Evolutionary conservation across 2,888 invertebrate genomes (phyloP).

Genomic region (Sialis lutaria): DNA sequence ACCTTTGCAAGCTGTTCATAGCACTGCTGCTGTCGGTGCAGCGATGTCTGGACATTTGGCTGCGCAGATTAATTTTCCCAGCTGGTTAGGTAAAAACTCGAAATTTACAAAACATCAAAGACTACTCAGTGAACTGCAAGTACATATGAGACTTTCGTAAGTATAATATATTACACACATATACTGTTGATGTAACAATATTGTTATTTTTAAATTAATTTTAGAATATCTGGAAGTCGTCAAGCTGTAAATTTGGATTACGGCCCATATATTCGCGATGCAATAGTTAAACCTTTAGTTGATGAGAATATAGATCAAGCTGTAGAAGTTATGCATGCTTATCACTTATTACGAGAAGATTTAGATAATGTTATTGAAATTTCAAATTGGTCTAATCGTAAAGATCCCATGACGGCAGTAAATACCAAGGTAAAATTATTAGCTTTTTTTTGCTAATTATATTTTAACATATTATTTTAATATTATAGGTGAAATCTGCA

Average conservation of each 20-base stretch:
- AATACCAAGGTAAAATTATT: constrained; percentile 42
- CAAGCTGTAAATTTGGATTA: constrained; percentile 79
- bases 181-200: background rate
- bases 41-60: constrained; percentile 63
- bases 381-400: constrained; percentile 63
- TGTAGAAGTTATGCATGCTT: constrained; percentile 59
- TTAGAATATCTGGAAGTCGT: constrained; percentile 62
- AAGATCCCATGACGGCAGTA: constrained; percentile 58
- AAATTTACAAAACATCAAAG: constrained; percentile 63
- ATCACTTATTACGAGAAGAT: constrained; percentile 81
- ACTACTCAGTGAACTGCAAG: constrained; percentile 64
- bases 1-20: constrained; percentile 70
- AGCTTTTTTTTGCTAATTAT: background rate
- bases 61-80: constrained; percentile 76
- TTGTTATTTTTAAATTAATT: constrained; percentile 10
- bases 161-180: background rate
- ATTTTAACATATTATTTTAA: background rate
- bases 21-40: constrained; percentile 81
- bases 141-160: constrained; percentile 70
- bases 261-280: constrained; percentile 54
- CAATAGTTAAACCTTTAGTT: constrained; percentile 62
- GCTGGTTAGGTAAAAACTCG: constrained; percentile 94
- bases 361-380: constrained; percentile 77
- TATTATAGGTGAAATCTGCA: constrained; percentile 67
- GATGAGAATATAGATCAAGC: constrained; percentile 47